A percentile compares a stretch with the other conserved stretches of the same genome.
Evolutionary conservation across 2,113 vertebrate species (phyloP).

Genomic region (Tyrannus savana): DNA sequence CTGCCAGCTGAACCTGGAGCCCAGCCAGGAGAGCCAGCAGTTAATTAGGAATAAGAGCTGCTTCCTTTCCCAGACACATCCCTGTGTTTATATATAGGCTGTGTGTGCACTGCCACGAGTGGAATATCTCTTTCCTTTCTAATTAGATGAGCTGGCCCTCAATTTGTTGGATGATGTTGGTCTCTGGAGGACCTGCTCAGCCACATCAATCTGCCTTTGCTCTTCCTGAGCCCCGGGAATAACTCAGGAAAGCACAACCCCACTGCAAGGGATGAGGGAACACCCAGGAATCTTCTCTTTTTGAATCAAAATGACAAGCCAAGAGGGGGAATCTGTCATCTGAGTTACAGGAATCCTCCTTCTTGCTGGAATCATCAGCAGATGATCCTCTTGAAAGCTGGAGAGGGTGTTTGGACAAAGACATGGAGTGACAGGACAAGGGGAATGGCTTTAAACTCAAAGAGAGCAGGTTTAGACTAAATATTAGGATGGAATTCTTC

Average conservation of each 20-base stretch:
- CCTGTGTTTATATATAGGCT: constrained; percentile 3
- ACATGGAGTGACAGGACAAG: neutral
- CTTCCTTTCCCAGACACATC: constrained; percentile 7
- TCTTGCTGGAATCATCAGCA: neutral
- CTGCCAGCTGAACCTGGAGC: constrained; percentile 38
- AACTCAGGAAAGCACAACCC: neutral
- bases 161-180: neutral
- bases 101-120: neutral
- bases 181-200: neutral
- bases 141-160: neutral
- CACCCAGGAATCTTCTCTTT: neutral
- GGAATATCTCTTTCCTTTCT: neutral
- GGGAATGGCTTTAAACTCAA: neutral
- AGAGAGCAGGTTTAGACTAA: neutral
- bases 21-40: constrained; percentile 32
- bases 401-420: neutral
- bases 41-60: constrained; percentile 46
- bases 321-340: neutral
- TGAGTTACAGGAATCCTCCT: neutral
- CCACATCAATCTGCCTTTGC: neutral
- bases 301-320: no score
- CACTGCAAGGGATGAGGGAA: neutral
- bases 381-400: neutral
- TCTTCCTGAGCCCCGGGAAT: neutral
- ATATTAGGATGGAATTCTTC: neutral